Base-by-base conservation (phyloP, 2,113 vertebrate genomes). In the Benthochromis sp. region DNA sequence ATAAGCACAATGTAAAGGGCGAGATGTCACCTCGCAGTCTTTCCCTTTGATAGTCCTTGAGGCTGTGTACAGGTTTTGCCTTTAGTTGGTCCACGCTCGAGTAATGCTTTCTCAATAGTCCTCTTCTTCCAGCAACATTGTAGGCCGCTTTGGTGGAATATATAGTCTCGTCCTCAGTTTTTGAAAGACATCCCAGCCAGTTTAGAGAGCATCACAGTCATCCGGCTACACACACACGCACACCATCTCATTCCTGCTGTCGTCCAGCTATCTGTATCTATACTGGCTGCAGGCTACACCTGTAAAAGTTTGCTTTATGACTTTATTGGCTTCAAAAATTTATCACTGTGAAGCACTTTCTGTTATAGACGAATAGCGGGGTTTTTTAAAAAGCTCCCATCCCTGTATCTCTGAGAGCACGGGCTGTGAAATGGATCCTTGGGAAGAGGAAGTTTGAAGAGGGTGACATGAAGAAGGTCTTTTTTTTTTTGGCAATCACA, bases 221-320 rank as follows among this genome's bases (percentile, higher is more conserved):
- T 11, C 16, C 7, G n/a, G 29, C 40, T 52, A 71, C 24, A 17
- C 16, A 31, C 19, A 87, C 36, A 21, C 1, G 7, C 63, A 69
- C 11, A 54, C 14, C 47, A 10, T 85, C 81, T 84, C 76, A 71
- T 90, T 84, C 66, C 78, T 76, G 84, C 78, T 90, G 89, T 90
- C 86, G 29, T 86, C 66, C 84, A 88, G 86, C 86, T 93, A 88
- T 90, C 84, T 87, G 87, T 92, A 87, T 91, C 88, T 80, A 92
- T 73, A 31, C 82, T 50, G 53, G 86, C 93, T 85, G 81, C 89
- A 84, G 88, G 88, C 87, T 94, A 91, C 89, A 93, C 90, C 91
- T 93, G 86, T 92, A 91, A 95, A 95, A 91, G 90, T 95, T 94
- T 89, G 91, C 90, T 91, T 95, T 89, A 93, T 95, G 91, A 94